These are phyloP conservation scores for Syrista parreyssii DNA, from an alignment of 2,888 invertebrate species.

Conservation along the genomic window DNA sequence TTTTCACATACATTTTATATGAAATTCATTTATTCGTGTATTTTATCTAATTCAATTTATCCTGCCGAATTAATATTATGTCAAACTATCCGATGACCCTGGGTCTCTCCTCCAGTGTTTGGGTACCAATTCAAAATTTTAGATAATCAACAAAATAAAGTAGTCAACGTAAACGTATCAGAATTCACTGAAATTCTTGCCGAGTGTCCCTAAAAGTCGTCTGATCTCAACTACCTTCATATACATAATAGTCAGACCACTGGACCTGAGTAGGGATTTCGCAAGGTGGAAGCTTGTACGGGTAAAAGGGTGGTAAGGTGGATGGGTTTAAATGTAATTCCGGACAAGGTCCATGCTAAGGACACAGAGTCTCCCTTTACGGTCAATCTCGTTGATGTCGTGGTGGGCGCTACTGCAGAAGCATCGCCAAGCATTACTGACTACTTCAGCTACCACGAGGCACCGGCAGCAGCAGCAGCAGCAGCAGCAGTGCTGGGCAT, in stretches of 20 bases:
- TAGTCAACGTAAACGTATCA: not conserved
- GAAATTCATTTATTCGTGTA: not conserved
- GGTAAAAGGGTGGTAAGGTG: not conserved
- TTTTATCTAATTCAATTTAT: no score
- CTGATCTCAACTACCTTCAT: not conserved
- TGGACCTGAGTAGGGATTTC: not conserved
- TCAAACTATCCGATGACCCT: no score
- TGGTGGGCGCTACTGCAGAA: slow-evolving; percentile 25
- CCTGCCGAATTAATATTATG: no score
- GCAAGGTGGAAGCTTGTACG: not conserved
- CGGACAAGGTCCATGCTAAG: not conserved
- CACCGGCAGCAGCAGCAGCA: slow-evolving; percentile 11
- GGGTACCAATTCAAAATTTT: not conserved
- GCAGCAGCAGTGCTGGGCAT: slow-evolving; percentile 51
- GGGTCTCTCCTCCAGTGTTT: no score
- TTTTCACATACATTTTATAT: no score
- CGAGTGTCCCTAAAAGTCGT: not conserved
- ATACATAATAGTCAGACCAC: not conserved
- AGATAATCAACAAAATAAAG: not conserved
- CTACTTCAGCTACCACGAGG: slow-evolving; percentile 21
- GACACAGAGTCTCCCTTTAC: slow-evolving; percentile 22
- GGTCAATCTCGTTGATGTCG: slow-evolving; percentile 49
- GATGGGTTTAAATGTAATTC: not conserved
- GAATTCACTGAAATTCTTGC: not conserved
- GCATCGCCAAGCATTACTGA: not conserved